These are phyloP conservation scores for Ellobium chinense DNA, from an alignment of 2,888 invertebrate genomes.

Conservation along the genomic window DNA sequence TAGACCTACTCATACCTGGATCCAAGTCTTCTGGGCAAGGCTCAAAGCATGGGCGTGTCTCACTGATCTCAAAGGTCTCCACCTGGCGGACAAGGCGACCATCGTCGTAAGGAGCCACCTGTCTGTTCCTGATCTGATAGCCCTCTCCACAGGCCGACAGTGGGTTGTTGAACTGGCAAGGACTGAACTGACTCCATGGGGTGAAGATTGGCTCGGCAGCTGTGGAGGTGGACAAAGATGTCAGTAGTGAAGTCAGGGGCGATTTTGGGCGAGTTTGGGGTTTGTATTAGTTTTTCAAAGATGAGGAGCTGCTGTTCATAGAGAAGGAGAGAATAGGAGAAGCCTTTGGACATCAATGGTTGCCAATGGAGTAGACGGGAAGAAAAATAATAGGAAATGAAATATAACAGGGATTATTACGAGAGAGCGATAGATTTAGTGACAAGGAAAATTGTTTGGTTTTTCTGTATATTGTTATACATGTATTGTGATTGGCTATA, in stretches of 20 bases:
- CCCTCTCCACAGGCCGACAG: constrained; percentile 7
- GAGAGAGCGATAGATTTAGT: too few species aligned
- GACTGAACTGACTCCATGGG: constrained; percentile 5
- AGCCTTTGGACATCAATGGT: too few species aligned
- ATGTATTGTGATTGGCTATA: too few species aligned
- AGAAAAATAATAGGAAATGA: too few species aligned
- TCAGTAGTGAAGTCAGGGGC: not conserved
- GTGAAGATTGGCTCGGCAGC: constrained; percentile 20
- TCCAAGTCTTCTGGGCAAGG: constrained; percentile 1
- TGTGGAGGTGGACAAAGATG: not conserved
- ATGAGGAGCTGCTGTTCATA: too few species aligned
- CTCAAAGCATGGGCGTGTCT: constrained; percentile 1
- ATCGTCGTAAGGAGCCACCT: constrained; percentile 1
- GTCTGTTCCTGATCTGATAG: not conserved
- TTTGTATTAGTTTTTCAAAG: too few species aligned
- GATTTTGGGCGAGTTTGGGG: too few species aligned
- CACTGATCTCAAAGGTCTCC: not conserved
- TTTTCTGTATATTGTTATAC: too few species aligned
- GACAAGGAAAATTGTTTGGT: too few species aligned
- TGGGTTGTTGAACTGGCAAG: not conserved
- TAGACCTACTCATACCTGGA: not conserved
- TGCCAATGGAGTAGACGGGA: too few species aligned
- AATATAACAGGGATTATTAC: too few species aligned
- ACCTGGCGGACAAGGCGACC: not conserved
- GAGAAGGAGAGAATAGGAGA: too few species aligned